Conservation (phyloP, 2,797 vertebrate genomes). For the Squalus acanthias region DNA sequence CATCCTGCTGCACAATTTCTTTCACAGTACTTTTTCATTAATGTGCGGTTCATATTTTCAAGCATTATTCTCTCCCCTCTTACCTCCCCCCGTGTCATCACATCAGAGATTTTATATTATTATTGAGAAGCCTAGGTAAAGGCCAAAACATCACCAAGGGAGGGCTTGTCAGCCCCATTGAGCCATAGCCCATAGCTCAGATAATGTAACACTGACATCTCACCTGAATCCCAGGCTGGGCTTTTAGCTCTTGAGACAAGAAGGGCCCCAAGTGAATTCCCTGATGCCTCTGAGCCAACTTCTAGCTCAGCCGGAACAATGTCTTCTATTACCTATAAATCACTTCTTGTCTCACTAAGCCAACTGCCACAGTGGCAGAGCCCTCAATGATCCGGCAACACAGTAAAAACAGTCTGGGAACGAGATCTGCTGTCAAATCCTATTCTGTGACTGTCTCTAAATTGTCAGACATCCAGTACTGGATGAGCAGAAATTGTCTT, state of each 20-base stretch:
- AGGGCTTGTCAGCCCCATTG: not conserved
- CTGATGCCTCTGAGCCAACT: not conserved
- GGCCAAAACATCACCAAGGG: not conserved
- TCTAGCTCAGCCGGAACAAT: not conserved
- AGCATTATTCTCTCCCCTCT: not conserved
- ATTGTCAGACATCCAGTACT: too few relatives aligned
- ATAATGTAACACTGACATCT: not conserved
- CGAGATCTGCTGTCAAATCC: not conserved
- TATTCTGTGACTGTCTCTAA: not conserved
- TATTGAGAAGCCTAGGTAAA: not conserved
- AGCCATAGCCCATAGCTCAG: not conserved
- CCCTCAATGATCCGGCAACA: too few relatives aligned
- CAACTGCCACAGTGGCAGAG: too few relatives aligned
- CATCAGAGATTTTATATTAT: not conserved
- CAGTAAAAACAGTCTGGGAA: too few relatives aligned
- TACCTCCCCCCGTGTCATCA: not conserved
- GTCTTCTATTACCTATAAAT: not conserved
- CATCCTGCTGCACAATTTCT: not conserved
- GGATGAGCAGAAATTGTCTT: too few relatives aligned
- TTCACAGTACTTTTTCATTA: not conserved
- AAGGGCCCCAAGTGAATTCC: not conserved
- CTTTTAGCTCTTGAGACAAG: not conserved
- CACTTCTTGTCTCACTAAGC: not conserved
- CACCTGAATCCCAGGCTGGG: not conserved
- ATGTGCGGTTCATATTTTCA: not conserved